Evolutionary conservation across 2,797 vertebrate species (phyloP).

Genomic region (Argya squamiceps): DNA sequence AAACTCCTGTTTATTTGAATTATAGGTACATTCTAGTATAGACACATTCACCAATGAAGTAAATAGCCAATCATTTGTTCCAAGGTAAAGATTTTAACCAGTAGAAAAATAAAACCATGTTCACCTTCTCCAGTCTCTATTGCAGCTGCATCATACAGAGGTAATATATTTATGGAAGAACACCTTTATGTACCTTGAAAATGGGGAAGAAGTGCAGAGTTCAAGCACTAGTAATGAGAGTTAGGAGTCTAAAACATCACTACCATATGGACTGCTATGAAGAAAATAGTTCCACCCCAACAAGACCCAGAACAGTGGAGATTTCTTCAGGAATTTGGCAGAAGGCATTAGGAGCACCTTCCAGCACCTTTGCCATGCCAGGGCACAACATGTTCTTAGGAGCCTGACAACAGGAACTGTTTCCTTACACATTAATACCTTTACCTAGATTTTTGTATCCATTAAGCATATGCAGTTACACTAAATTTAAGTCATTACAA

Average conservation of each 20-base stretch:
- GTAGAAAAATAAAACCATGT: background rate
- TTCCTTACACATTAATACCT: background rate
- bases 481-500: background rate
- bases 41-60: background rate
- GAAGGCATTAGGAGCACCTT: background rate
- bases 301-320: background rate
- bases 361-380: rapidly evolving
- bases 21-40: background rate
- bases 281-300: background rate
- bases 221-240: background rate
- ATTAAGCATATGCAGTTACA: background rate
- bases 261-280: background rate
- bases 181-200: background rate
- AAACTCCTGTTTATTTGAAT: background rate
- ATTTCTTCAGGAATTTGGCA: background rate
- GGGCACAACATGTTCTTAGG: background rate
- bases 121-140: background rate
- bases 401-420: rapidly evolving
- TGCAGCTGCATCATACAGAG: background rate
- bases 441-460: background rate
- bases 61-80: background rate
- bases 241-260: background rate
- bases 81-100: background rate
- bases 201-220: background rate
- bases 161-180: background rate